Percentiles rank a stretch among this genome's conserved stretches.
These are phyloP conservation scores for Polietes domitor DNA, from an alignment of 2,888 invertebrate species.

Conservation along the genomic window DNA sequence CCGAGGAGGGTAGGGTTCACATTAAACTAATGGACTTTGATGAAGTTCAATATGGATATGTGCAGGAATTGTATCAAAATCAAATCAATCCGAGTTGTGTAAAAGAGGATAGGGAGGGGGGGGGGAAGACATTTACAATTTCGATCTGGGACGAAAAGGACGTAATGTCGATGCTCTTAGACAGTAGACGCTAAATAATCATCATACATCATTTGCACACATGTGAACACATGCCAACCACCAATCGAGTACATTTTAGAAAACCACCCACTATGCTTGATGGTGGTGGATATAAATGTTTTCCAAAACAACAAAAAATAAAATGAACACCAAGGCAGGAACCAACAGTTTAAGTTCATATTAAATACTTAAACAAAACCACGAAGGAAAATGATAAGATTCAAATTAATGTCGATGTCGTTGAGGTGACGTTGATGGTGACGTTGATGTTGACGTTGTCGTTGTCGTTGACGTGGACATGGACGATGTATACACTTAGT, in stretches of 20 bases:
- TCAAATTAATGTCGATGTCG: constrained; percentile 28
- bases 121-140: background rate
- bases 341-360: constrained; percentile 33
- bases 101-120: background rate
- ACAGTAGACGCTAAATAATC: background rate
- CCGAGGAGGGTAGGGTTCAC: background rate
- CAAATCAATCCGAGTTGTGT: background rate
- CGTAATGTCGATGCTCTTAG: background rate
- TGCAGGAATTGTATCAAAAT: background rate
- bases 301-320: background rate
- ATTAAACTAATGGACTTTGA: constrained; percentile 34
- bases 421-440: background rate
- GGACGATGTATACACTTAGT: background rate
- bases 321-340: constrained; percentile 10
- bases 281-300: too few relatives aligned
- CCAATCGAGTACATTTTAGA: too few relatives aligned
- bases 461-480: constrained; percentile 49
- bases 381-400: constrained; percentile 22
- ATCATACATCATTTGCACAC: background rate
- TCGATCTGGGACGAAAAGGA: background rate
- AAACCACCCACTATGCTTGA: background rate
- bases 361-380: constrained; percentile 35
- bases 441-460: constrained; percentile 14
- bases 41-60: constrained; percentile 17
- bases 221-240: background rate